phyloP scores from a whole-genome alignment of 2,797 vertebrate genomes.

The Lepidocolaptes lacrymiger region DNA sequence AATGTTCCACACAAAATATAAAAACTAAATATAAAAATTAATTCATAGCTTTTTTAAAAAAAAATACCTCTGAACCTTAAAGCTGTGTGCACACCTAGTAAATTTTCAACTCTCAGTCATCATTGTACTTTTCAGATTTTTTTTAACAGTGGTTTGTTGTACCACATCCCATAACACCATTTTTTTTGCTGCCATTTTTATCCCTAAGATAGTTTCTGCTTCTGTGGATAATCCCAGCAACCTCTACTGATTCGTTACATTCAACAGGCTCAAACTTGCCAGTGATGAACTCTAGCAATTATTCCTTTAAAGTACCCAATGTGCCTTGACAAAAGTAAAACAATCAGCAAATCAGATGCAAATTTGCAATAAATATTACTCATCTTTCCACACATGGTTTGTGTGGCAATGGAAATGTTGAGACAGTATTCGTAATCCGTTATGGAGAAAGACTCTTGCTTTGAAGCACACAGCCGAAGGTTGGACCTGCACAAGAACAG shows the following conservation, averaged over 20 bases:
- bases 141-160: background rate
- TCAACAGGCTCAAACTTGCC: background rate
- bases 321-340: slow-evolving; percentile 54
- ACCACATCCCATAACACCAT: background rate
- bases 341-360: slow-evolving; percentile 36
- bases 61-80: background rate
- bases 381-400: background rate
- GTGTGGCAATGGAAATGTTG: background rate
- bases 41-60: background rate
- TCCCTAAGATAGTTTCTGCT: background rate
- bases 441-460: background rate
- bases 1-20: background rate
- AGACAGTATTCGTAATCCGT: background rate
- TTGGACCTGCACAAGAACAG: background rate
- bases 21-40: background rate
- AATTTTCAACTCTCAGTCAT: background rate
- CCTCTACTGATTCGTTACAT: background rate
- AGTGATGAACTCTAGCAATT: background rate
- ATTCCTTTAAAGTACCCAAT: background rate
- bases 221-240: background rate
- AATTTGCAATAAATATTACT: background rate
- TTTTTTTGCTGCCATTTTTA: background rate
- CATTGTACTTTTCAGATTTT: background rate
- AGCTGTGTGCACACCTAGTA: background rate
- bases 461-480: background rate